Percentiles rank a stretch among this genome's conserved stretches.
Evolutionary conservation across 2,888 invertebrate genomes (phyloP).

Genomic region (Phengaris alcon): DNA sequence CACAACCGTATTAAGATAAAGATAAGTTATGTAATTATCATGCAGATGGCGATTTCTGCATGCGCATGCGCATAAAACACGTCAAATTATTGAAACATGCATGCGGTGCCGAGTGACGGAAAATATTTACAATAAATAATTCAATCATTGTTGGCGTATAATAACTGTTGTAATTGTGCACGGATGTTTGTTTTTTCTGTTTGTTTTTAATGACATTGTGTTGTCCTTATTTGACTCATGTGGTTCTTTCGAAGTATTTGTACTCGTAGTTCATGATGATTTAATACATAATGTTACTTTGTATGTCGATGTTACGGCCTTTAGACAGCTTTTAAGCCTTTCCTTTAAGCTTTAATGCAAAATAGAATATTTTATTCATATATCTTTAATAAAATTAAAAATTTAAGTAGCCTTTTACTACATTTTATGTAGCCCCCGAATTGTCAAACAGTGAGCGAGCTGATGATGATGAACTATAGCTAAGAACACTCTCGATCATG

Average conservation of each 20-base stretch:
- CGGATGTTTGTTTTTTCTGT: slow-evolving; percentile 23
- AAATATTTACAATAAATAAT: slow-evolving; percentile 18
- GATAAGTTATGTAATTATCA: slow-evolving; percentile 36
- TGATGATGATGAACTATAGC: too few species aligned
- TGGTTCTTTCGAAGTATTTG: not conserved
- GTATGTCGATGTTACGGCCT: not conserved
- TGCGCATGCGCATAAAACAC: slow-evolving; percentile 38
- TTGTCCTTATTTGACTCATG: not conserved
- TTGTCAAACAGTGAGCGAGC: too few species aligned
- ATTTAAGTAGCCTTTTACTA: too few species aligned
- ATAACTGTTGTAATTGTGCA: slow-evolving; percentile 14
- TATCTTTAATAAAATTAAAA: too few species aligned
- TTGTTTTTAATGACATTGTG: slow-evolving; percentile 7
- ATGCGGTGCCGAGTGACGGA: not conserved
- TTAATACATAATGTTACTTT: not conserved
- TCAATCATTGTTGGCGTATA: slow-evolving; percentile 23
- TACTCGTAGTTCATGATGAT: too few species aligned
- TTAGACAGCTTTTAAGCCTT: slow-evolving; percentile 40
- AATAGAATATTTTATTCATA: too few species aligned
- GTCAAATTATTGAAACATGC: slow-evolving; percentile 31
- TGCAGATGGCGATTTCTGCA: slow-evolving; percentile 35
- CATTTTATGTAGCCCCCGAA: too few species aligned
- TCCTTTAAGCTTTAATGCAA: too few species aligned
- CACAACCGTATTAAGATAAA: slow-evolving; percentile 35
- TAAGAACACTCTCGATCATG: too few species aligned